phyloP scores from a whole-genome alignment of 2,797 vertebrate genomes.

The Choloepus didactylus region DNA sequence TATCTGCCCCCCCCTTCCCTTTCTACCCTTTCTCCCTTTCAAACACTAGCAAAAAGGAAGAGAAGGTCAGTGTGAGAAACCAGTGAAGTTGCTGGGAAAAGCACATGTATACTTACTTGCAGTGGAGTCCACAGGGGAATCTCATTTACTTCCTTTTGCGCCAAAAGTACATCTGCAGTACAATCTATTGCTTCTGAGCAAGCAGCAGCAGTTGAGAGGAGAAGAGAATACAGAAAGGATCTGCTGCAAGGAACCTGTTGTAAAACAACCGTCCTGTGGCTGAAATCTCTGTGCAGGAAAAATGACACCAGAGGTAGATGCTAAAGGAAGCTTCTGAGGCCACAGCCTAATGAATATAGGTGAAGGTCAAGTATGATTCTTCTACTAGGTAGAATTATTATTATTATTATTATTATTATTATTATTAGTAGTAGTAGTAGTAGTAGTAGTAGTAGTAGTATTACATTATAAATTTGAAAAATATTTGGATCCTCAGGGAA shows the following conservation, averaged over 20 bases:
- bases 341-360: background rate
- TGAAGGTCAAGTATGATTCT: background rate
- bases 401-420: background rate
- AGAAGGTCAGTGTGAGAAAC: background rate
- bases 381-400: background rate
- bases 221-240: background rate
- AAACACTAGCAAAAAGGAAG: background rate
- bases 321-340: background rate
- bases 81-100: background rate
- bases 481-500: background rate
- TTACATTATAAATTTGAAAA: background rate
- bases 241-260: background rate
- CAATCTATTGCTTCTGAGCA: background rate
- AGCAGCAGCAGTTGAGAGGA: background rate
- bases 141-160: background rate
- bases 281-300: rapidly evolving
- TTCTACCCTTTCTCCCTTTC: background rate
- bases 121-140: background rate
- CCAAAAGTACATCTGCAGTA: background rate
- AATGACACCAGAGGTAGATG: background rate
- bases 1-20: too few species aligned
- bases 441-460: background rate
- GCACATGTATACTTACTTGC: background rate
- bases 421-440: too few species aligned
- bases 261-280: background rate